Conservation (phyloP, 2,113 vertebrate genomes). For the Hipposideros armiger region DNA sequence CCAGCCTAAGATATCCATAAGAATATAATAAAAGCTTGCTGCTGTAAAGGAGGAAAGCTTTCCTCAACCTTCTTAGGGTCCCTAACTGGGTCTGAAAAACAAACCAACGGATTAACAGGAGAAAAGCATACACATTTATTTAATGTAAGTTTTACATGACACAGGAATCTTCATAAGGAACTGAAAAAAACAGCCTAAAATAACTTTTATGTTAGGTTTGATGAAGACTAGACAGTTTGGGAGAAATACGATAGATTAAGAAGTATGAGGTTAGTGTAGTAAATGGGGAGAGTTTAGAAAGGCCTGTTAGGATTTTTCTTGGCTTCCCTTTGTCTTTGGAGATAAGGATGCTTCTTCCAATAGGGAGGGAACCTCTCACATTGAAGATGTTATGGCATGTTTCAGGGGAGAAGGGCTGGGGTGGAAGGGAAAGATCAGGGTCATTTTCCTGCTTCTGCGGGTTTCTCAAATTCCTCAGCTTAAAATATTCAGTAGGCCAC, state of each 20-base stretch:
- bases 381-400: not conserved
- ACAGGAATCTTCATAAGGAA: not conserved
- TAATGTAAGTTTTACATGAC: not conserved
- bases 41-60: not conserved
- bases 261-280: not conserved
- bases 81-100: not conserved
- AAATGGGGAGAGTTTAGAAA: not conserved
- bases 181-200: not conserved
- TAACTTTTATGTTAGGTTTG: not conserved
- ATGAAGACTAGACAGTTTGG: not conserved
- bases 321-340: conserved; percentile 12
- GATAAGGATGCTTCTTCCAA: not conserved
- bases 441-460: not conserved
- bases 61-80: not conserved
- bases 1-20: not conserved
- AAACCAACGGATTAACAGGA: not conserved
- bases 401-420: not conserved
- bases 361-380: not conserved
- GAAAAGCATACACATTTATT: not conserved
- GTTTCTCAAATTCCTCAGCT: not conserved
- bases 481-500: not conserved
- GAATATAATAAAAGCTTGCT: not conserved
- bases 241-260: not conserved
- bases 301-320: not conserved
- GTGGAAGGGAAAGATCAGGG: no score